Evolutionary conservation across 2,113 vertebrate species (phyloP), one percentile per base, ranked within the genome.

Genomic region (Scartelaos histophorus): DNA sequence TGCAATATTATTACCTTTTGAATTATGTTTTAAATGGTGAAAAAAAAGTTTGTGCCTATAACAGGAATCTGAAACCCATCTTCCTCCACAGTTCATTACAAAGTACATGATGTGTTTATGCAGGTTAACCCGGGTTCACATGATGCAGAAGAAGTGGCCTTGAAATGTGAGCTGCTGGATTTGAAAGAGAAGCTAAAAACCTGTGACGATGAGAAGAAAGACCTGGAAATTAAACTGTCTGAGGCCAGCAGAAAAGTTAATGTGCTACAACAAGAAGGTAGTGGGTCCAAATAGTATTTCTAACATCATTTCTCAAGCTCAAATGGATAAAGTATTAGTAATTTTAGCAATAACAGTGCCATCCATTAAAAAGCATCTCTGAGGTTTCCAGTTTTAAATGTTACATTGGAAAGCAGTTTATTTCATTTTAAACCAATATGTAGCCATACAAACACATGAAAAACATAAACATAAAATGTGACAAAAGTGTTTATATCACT

Each of bases 221-320:
- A 35, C 22, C 43, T 91, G 57, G 77, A 80, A 51, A 53, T 25
- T 9, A 73, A 69, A 70, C 88, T 95, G 64, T 65, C 29, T 56
- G 88, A 87, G 13, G 82, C 89, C 0, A 76, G 90, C 51, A 3
- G 35, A 29, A 71, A 54, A 0, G 76, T 86, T 9, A 9, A 2
- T 0, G 68, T 34, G 25, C 87, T 95, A 49, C 76, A 91, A 70
- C 79, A 85, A 16, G 84, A 92, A 91, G 92, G 95, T 95, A 82
- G 6, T 74, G 7, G n/a, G n/a, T 7, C 19, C 51, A 54, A 21
- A 54, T 54, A 10, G 51, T 54, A n/a, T 54, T 54, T 21, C 19
- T 21, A 21, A 21, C 51, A 21, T n/a, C 1, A 21, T n/a, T 21
- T 54, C 17, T 2, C 7, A 21, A 21, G 19, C 11, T n/a, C 19